phyloP scores from a whole-genome alignment of 2,888 invertebrate species.

The Drosophila mimica region DNA sequence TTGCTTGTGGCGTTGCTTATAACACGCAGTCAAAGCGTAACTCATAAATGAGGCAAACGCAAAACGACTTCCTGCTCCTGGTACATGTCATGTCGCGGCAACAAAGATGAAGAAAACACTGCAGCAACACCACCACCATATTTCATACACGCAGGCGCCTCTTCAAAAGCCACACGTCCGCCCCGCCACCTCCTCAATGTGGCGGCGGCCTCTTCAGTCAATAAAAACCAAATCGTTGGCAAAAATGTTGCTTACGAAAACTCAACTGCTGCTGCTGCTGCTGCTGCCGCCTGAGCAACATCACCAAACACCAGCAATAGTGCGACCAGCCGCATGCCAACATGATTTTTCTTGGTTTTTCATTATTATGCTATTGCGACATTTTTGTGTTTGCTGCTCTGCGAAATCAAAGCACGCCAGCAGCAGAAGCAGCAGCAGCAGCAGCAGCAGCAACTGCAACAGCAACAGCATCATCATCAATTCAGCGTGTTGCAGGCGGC shows the following conservation, averaged over 20 bases:
- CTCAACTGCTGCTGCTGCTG: no score
- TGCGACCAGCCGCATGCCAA: conserved; percentile 63
- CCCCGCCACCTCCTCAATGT: conserved; percentile 38
- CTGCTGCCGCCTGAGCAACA: no score
- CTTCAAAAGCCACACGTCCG: conserved; percentile 56
- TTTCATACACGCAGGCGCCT: conserved; percentile 72
- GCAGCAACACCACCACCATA: conserved; percentile 52
- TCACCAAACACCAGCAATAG: conserved; percentile 1
- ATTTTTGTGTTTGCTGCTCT: conserved; percentile 74
- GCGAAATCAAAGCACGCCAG: conserved; percentile 70
- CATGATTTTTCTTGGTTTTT: conserved; percentile 77
- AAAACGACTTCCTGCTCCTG: conserved; percentile 79
- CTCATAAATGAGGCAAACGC: conserved; percentile 79
- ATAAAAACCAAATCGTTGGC: conserved; percentile 67
- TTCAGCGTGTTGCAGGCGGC: conserved; percentile 62
- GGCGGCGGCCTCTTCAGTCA: conserved; percentile 75
- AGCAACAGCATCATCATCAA: conserved; percentile 65
- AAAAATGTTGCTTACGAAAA: conserved; percentile 65
- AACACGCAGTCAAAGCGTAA: conserved; percentile 71
- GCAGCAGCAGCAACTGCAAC: conserved; percentile 40
- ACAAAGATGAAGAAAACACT: conserved; percentile 37
- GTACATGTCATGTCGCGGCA: conserved; percentile 68
- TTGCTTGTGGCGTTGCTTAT: conserved; percentile 67
- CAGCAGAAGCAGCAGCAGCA: conserved; percentile 59
- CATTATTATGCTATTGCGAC: conserved; percentile 77